Percentiles rank a stretch among this genome's conserved stretches.
phyloP scores from a whole-genome alignment of 2,888 invertebrate genomes.

The Eumerus sabulonum region DNA sequence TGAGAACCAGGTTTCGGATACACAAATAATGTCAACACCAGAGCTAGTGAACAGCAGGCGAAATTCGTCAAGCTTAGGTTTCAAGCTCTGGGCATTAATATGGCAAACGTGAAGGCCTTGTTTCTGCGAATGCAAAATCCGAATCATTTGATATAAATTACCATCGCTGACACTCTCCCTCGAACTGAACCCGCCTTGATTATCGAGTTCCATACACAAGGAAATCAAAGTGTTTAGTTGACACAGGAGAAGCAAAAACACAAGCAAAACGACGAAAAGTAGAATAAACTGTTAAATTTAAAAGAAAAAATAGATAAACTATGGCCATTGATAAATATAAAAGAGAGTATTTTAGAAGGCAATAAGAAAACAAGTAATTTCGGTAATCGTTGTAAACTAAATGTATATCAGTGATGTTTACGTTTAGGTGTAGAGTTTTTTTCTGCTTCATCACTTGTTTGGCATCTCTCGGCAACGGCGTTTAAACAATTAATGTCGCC shows the following conservation, averaged over 20 bases:
- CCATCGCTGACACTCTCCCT: conserved; percentile 7
- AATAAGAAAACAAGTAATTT: too few relatives aligned
- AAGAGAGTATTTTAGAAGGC: too few relatives aligned
- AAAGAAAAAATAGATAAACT: conserved; percentile 6
- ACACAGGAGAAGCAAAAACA: too few relatives aligned
- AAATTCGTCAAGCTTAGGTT: conserved; percentile 25
- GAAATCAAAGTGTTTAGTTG: background rate
- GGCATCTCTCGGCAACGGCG: conserved; percentile 1
- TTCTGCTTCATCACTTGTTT: background rate
- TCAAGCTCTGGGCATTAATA: conserved; percentile 22
- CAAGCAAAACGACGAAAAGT: background rate
- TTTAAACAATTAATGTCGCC: conserved; percentile 7
- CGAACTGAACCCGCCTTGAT: conserved; percentile 5
- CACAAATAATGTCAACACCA: conserved; percentile 3
- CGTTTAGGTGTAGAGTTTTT: background rate
- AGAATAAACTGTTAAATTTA: background rate
- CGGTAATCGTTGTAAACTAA: background rate
- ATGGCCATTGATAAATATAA: conserved; percentile 15
- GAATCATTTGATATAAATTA: conserved; percentile 13
- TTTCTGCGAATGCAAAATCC: conserved; percentile 4
- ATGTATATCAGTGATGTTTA: conserved; percentile 2
- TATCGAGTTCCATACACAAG: background rate
- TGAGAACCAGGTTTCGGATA: conserved; percentile 10
- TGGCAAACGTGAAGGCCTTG: conserved; percentile 4
- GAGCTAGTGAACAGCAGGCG: conserved; percentile 15